A percentile compares a stretch with the other conserved stretches of the same genome.
Evolutionary conservation across 1,140 invertebrate genomes (phyloP).

Genomic region (Helicoverpa zea): DNA sequence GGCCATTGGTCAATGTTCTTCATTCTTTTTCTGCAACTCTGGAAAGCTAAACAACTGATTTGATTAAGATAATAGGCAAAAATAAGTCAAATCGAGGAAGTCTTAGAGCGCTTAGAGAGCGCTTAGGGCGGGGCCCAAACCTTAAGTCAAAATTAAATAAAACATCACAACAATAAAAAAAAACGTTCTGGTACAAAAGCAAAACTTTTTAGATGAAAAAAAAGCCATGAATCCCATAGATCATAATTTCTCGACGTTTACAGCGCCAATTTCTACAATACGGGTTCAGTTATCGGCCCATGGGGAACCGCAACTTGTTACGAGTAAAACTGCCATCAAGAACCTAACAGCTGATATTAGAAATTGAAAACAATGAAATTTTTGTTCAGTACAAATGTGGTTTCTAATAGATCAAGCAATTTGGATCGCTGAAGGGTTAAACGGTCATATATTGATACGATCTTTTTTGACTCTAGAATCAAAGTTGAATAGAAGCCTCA

Average conservation of each 20-base stretch:
- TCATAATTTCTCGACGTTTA: conserved; percentile 19
- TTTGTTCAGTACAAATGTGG: conserved; percentile 17
- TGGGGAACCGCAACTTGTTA: conserved; percentile 21
- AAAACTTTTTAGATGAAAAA: not conserved
- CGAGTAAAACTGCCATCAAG: conserved; percentile 37
- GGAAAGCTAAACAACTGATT: too few relatives aligned
- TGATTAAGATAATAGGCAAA: too few relatives aligned
- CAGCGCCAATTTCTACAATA: conserved; percentile 32
- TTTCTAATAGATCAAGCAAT: not conserved
- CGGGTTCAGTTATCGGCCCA: conserved; percentile 23
- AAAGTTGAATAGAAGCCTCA: too few relatives aligned
- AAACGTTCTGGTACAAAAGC: not conserved
- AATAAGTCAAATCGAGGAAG: too few relatives aligned
- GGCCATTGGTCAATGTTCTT: too few relatives aligned
- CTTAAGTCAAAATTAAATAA: not conserved
- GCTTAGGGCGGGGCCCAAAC: too few relatives aligned
- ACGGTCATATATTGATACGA: too few relatives aligned
- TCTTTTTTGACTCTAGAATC: too few relatives aligned
- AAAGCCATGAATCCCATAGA: not conserved
- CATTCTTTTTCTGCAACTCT: too few relatives aligned
- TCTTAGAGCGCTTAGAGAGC: too few relatives aligned
- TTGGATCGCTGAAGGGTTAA: not conserved
- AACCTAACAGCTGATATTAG: conserved; percentile 16
- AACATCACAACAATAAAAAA: not conserved
- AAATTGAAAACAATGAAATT: conserved; percentile 15